phyloP scores from a whole-genome alignment of 2,113 vertebrate species.

The Nanorana parkeri region DNA sequence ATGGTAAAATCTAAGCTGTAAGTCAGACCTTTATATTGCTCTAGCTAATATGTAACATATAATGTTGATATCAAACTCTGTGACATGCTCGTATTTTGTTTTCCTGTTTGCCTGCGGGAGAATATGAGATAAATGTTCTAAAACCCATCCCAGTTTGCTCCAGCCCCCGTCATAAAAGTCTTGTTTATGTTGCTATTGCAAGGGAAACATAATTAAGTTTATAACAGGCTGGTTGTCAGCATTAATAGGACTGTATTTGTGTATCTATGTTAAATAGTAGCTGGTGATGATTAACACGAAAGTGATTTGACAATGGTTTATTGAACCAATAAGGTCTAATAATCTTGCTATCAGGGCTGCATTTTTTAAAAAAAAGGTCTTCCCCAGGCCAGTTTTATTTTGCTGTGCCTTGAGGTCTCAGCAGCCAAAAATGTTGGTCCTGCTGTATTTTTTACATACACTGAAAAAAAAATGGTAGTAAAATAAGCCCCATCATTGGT shows the following conservation, averaged over 20 bases:
- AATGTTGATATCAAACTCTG: constrained; percentile 55
- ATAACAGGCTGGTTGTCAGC: constrained; percentile 22
- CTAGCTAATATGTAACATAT: constrained; percentile 55
- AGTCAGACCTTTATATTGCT: constrained; percentile 50
- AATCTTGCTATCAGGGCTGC: no score
- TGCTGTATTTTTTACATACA: no score
- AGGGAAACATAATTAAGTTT: constrained; percentile 28
- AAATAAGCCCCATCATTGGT: no score
- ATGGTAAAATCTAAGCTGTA: constrained; percentile 47
- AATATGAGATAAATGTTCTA: constrained; percentile 28
- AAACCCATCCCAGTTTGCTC: constrained; percentile 4
- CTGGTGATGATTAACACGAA: constrained; percentile 27
- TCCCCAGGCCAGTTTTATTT: no score
- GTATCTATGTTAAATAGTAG: neutral
- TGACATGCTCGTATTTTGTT: constrained; percentile 31
- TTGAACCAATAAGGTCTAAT: no score
- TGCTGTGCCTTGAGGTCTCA: no score
- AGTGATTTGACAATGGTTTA: neutral
- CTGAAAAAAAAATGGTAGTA: no score
- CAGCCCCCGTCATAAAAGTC: constrained; percentile 29
- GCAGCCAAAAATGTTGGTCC: no score
- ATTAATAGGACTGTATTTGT: neutral
- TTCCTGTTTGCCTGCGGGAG: constrained; percentile 27
- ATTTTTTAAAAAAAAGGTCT: no score
- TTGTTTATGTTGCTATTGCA: constrained; percentile 43